These are phyloP conservation scores for Peromyscus eremicus DNA, from an alignment of 2,797 vertebrate genomes.

Conservation along the genomic window DNA sequence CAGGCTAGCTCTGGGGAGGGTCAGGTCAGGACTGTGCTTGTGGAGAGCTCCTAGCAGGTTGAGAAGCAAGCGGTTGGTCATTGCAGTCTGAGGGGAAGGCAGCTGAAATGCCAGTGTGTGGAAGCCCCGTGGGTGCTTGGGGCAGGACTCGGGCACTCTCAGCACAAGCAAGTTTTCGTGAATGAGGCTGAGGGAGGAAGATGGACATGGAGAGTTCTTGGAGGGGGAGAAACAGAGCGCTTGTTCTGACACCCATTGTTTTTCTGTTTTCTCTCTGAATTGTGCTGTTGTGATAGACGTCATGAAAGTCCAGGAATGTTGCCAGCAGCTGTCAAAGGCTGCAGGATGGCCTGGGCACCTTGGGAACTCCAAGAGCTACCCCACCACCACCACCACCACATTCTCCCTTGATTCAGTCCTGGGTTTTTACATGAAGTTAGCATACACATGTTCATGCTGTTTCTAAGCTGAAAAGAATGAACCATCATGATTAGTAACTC, in stretches of 20 bases:
- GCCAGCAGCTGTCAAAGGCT: background rate
- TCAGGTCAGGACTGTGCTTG: background rate
- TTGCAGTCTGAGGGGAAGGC: background rate
- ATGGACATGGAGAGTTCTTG: rapidly evolving
- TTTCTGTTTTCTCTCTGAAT: slow-evolving; percentile 25
- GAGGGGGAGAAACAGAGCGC: background rate
- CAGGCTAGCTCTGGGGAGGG: background rate
- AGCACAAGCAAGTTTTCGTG: background rate
- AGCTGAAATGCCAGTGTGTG: background rate
- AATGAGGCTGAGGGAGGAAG: background rate
- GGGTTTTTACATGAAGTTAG: slow-evolving; percentile 25
- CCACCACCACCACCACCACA: background rate
- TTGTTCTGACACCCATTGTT: background rate
- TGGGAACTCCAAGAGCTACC: background rate
- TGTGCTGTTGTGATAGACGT: background rate
- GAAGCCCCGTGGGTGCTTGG: rapidly evolving
- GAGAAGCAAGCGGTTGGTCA: background rate
- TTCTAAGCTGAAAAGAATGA: slow-evolving; percentile 48
- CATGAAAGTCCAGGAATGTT: background rate
- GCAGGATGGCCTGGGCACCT: background rate
- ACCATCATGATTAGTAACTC: slow-evolving; percentile 53
- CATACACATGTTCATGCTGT: slow-evolving; percentile 9
- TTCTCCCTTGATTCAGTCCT: slow-evolving; percentile 37
- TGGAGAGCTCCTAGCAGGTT: background rate
- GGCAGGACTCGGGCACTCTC: background rate